A percentile compares a stretch with the other conserved stretches of the same genome.
These are phyloP conservation scores for Tetramorium alpestre DNA, from an alignment of 1,140 invertebrate genomes.

Conservation along the genomic window DNA sequence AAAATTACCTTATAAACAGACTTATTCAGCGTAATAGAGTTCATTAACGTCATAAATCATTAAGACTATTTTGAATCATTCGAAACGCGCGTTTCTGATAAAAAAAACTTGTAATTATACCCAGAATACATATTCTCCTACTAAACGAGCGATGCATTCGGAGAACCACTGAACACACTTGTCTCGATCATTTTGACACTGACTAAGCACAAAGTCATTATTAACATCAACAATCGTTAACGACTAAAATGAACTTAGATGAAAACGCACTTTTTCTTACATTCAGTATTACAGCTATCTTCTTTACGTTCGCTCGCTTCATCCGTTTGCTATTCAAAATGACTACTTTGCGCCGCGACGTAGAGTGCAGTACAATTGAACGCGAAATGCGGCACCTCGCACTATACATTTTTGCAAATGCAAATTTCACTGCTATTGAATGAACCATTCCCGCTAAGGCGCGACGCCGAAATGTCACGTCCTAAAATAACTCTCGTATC, in stretches of 20 bases:
- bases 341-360: neutral
- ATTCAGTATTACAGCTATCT: neutral
- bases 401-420: neutral
- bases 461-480: slow-evolving; percentile 47
- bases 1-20: neutral
- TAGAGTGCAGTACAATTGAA: neutral
- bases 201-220: neutral
- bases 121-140: neutral
- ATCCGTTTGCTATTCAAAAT: neutral
- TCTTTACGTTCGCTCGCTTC: neutral
- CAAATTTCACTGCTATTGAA: slow-evolving; percentile 18
- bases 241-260: neutral
- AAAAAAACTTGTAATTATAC: neutral
- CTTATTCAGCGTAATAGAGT: neutral
- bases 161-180: neutral
- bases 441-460: neutral
- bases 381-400: neutral
- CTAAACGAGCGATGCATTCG: neutral
- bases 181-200: neutral
- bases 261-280: neutral
- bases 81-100: neutral
- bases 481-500: slow-evolving; percentile 48
- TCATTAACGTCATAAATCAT: neutral
- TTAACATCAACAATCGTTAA: neutral
- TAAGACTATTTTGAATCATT: neutral